These are phyloP conservation scores for Macquaria australasica DNA, from an alignment of 2,113 vertebrate species.

Conservation along the genomic window DNA sequence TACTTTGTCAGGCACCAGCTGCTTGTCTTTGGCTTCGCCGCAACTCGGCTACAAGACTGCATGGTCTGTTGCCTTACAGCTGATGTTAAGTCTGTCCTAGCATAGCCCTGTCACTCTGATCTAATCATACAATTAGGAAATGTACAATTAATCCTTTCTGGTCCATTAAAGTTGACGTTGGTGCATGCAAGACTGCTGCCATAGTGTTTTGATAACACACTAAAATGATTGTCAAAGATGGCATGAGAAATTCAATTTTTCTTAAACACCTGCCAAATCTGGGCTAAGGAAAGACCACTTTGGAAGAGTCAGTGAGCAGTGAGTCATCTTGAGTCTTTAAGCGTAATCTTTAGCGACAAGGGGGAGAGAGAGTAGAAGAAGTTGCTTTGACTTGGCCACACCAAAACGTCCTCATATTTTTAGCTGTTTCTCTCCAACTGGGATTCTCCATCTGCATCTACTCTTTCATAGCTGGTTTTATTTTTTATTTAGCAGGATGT, in stretches of 20 bases:
- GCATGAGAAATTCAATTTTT: slow-evolving; percentile 20
- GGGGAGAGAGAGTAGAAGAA: slow-evolving; percentile 29
- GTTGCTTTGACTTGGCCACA: slow-evolving; percentile 38
- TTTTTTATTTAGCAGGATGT: slow-evolving; percentile 50
- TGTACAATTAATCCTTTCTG: slow-evolving; percentile 19
- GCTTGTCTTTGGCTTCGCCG: slow-evolving; percentile 16
- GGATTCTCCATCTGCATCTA: slow-evolving; percentile 43
- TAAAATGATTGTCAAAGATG: slow-evolving; percentile 43
- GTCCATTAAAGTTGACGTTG: slow-evolving; percentile 30
- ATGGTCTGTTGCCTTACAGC: slow-evolving; percentile 9
- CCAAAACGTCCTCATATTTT: slow-evolving; percentile 32
- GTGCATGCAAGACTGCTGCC: not conserved
- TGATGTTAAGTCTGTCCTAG: slow-evolving; percentile 3
- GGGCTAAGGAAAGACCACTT: slow-evolving; percentile 25
- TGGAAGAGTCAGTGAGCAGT: slow-evolving; percentile 20
- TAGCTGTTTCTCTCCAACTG: slow-evolving; percentile 41
- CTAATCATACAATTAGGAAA: slow-evolving; percentile 16
- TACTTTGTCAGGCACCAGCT: slow-evolving; percentile 6
- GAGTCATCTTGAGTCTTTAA: slow-evolving; percentile 31
- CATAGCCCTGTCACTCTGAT: not conserved
- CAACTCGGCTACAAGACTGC: not conserved
- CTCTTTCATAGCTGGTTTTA: slow-evolving; percentile 36
- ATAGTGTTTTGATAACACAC: slow-evolving; percentile 9
- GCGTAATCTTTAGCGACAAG: slow-evolving; percentile 21
- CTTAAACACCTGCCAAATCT: slow-evolving; percentile 36